These are phyloP conservation scores for Drosophila macrospina DNA, from an alignment of 2,888 invertebrate species.

Conservation along the genomic window DNA sequence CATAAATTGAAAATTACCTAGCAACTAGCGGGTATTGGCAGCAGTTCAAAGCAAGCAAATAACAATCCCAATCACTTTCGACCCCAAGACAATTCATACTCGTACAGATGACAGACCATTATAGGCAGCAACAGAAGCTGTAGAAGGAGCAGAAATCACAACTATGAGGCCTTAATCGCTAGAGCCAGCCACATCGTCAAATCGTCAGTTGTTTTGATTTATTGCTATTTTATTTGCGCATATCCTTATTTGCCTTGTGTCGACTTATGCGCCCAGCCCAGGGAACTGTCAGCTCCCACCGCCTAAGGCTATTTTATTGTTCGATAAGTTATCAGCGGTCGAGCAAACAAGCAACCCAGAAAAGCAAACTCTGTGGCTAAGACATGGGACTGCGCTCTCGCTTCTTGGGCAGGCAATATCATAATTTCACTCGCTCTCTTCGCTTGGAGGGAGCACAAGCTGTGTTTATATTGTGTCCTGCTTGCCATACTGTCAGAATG, in stretches of 20 bases:
- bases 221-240: constrained; percentile 81
- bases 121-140: constrained; percentile 1
- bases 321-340: constrained; percentile 77
- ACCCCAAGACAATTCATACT: constrained; percentile 76
- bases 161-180: constrained; percentile 73
- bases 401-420: constrained; percentile 56
- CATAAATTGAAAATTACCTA: constrained; percentile 55
- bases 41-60: constrained; percentile 61
- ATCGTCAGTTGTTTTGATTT: constrained; percentile 80
- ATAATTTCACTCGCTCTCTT: constrained; percentile 62
- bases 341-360: constrained; percentile 59
- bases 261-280: constrained; percentile 50
- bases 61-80: constrained; percentile 79
- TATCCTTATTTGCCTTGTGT: constrained; percentile 76
- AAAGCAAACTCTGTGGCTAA: constrained; percentile 44
- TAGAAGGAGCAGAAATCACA: constrained; percentile 57
- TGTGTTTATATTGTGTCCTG: constrained; percentile 63
- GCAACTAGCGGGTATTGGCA: constrained; percentile 12
- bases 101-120: constrained; percentile 26
- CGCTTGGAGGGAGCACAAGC: constrained; percentile 55
- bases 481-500: constrained; percentile 69
- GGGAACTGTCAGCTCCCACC: constrained; percentile 55
- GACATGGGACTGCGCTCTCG: constrained; percentile 1
- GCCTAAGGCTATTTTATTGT: constrained; percentile 77
- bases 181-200: constrained; percentile 70